Conservation (phyloP, 2,797 vertebrate genomes). For the Urocyon cinereoargenteus region DNA sequence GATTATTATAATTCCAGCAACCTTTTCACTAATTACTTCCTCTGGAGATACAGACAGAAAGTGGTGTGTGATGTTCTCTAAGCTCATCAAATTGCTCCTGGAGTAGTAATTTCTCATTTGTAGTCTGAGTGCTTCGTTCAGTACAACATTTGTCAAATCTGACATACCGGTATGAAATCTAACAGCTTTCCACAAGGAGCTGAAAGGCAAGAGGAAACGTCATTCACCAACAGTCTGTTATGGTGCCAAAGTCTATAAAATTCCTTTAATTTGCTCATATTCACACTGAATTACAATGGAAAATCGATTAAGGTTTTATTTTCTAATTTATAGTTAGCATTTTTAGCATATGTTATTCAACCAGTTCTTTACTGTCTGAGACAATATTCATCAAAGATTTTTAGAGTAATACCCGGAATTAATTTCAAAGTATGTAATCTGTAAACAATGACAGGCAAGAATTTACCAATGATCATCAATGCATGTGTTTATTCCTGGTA, state of each 20-base stretch:
- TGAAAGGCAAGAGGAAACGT: neutral
- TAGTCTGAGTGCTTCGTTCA: slow-evolving; percentile 40
- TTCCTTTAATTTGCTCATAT: neutral
- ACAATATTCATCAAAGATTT: neutral
- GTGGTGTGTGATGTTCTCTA: slow-evolving; percentile 13
- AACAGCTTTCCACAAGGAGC: slow-evolving; percentile 21
- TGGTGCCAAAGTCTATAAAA: slow-evolving; percentile 27
- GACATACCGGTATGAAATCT: slow-evolving; percentile 51
- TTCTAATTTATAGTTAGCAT: slow-evolving; percentile 49
- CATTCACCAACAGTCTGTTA: neutral
- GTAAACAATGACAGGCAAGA: neutral
- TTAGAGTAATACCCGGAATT: neutral
- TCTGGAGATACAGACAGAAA: slow-evolving; percentile 45
- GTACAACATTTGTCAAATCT: slow-evolving; percentile 51
- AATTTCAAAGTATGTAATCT: neutral
- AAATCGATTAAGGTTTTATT: slow-evolving; percentile 56
- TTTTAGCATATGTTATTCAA: neutral
- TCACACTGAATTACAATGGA: slow-evolving; percentile 4
- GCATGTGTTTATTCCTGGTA: neutral
- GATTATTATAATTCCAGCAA: slow-evolving; percentile 58
- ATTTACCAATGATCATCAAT: neutral
- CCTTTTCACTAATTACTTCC: slow-evolving; percentile 72
- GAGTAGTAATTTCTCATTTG: slow-evolving; percentile 61
- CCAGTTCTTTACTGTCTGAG: neutral
- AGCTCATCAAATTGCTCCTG: slow-evolving; percentile 55